Conservation (phyloP, 2,888 invertebrate species). For the Cerceris ruficornis region DNA sequence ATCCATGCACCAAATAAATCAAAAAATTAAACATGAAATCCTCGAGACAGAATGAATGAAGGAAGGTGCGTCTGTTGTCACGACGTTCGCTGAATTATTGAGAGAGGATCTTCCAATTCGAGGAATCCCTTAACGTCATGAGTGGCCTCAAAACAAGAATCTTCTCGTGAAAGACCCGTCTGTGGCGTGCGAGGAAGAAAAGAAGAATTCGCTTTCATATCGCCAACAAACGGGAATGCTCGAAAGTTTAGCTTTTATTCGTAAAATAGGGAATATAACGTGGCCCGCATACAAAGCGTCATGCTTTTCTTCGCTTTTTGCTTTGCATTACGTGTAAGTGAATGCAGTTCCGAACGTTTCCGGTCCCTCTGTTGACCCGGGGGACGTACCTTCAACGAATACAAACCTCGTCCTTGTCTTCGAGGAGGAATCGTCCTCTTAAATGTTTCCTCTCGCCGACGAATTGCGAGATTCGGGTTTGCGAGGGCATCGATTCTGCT, state of each 20-base stretch:
- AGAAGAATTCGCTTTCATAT: not conserved
- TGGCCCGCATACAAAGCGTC: conserved; percentile 4
- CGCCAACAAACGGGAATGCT: conserved; percentile 4
- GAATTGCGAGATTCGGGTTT: not conserved
- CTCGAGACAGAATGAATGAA: too few relatives aligned
- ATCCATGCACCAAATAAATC: too few relatives aligned
- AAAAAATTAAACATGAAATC: too few relatives aligned
- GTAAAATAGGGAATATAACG: conserved; percentile 4
- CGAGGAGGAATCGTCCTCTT: conserved; percentile 5
- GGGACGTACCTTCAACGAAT: conserved; percentile 15
- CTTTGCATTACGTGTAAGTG: conserved; percentile 10
- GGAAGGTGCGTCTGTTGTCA: too few relatives aligned
- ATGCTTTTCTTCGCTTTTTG: conserved; percentile 1
- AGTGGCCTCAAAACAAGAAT: not conserved
- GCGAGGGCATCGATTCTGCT: too few relatives aligned
- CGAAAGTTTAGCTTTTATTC: not conserved
- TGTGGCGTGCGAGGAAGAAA: not conserved
- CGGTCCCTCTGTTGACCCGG: conserved; percentile 10
- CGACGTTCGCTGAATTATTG: too few relatives aligned
- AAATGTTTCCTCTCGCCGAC: conserved; percentile 17
- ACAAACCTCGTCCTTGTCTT: conserved; percentile 2
- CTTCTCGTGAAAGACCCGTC: not conserved
- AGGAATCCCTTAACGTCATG: not conserved
- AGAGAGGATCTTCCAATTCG: not conserved
- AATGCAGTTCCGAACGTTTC: not conserved